Evolutionary conservation across 2,888 invertebrate genomes (phyloP), one percentile per base, ranked within the genome.

Genomic region (Lacanobia oleracea): DNA sequence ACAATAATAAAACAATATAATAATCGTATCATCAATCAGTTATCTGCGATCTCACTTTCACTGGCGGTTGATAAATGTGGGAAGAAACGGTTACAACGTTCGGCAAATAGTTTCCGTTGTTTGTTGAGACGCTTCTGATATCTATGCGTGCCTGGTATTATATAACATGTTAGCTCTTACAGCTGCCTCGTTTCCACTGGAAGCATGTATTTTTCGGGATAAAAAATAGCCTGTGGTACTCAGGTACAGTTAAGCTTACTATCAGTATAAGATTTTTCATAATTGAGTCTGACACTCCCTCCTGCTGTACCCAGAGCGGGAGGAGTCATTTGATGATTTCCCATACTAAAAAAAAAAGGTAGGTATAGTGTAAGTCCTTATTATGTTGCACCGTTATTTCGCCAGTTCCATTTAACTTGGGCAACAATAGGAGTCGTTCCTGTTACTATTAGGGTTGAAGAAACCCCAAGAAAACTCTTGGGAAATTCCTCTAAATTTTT

Each of bases 21-120:
- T 78, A 76, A 79, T 79, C 51, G 65, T 82, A 79, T 75, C 83
- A 82, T 84, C 72, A 72, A 82, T 84, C 83, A 75, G 43, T 66
- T 79, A 84, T 81, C 75, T 60, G 21, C 6, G 72, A 85, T 80
- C 79, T 50, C 61, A 79, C 86, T 86, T 86, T 86, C 86, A 81
- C 86, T 77, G 57, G 18, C 45, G 59, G 23, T 43, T 76, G 70
- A 75, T 72, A 37, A 43, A 71, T 79, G 82, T 82, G 82, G 45
- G 82, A 82, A 75, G 59, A 50, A 53, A 43, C 66, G 14, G 67
- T 50, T 67, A 72, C 68, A 79, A 72, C 79, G 59, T 77, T 66
- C 40, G 60, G 61, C 50, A 54, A 74, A 73, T 50, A 61, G 57
- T 81, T 84, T 84, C 81, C 81, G 75, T 71, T 79, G 71, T 69